Evolutionary conservation across 2,113 vertebrate species (phyloP), one percentile per base, ranked within the genome.

Genomic region (Pomatostomus ruficeps): DNA sequence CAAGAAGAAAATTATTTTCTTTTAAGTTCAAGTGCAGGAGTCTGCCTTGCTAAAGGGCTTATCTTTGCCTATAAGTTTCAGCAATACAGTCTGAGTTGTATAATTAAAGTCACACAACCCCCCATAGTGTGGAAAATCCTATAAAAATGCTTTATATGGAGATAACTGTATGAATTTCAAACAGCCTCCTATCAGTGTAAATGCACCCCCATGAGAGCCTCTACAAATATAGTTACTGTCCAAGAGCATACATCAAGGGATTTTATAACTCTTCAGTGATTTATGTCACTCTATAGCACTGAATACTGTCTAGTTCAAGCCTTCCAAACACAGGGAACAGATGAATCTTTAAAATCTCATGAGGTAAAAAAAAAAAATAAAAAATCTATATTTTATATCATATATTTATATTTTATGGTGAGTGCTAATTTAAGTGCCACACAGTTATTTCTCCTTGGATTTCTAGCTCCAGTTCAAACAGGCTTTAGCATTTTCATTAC

Each of bases 381-480:
- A 29, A n/a, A 52, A 36, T 68, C 38, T 83, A 58, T 95, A 63
- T 97, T 97, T 96, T 66, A 85, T 85, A 79, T 75, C 35, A 61
- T 72, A 51, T 89, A 91, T 95, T 93, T 93, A 91, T 96, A 93
- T 94, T 97, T 96, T 88, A 97, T 88, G 59, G 59, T 28, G 51
- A 94, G 67, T 85, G 55, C 52, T 93, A 95, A 96, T 96, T 91
- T 90, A 88, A 83, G 93, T 43, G 36, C 52, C 63, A 91, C 78
- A 82, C 72, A 80, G 88, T 84, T 83, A 96, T 95, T 94, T 95
- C 91, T 83, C 90, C 74, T 96, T 85, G 89, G 75, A 76, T 94
- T 97, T 95, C 91, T 40, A 95, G 82, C 66, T 93, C 24, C 91
- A 67, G 63, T 74, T 91, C 85, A 94, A 94, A 90, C 66, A 89